Evolutionary conservation across 2,113 vertebrate genomes (phyloP), one percentile per base, ranked within the genome.

Genomic region (Corythornis madagascariensis): DNA sequence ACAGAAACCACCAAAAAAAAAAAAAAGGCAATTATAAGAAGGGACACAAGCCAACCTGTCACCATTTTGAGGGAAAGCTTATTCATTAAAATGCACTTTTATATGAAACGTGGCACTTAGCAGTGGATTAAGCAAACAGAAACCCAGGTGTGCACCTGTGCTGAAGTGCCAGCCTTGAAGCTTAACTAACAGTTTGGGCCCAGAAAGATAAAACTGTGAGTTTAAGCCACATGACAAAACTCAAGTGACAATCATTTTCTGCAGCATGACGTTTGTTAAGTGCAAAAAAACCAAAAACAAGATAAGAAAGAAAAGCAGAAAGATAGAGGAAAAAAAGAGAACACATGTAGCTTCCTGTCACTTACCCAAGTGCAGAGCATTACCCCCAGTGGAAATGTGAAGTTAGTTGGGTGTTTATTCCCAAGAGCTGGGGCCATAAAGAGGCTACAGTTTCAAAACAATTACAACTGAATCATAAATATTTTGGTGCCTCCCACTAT

Each of bases 41-140:
- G 60, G 10, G n/a, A 65, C 48, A 83, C 16, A 52, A 33, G 83
- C 16, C 21, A 45, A n/a, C 5, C 35, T 42, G 13, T 21, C 26
- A 60, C 7, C n/a, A 56, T 48, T 65, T 11, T 61, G n/a, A 79
- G 13, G 31, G 33, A 77, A 86, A 72, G 48, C 8, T 3, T 29
- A 60, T 13, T 55, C 1, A 2, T 24, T 45, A 53, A 7, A 63
- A 71, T 8, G 64, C 31, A 72, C 11, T 31, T 56, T 63, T 19
- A 38, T 6, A 56, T 1, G 13, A 60, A 73, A 11, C 3, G 3
- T 0, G 0, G 38, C 38, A 38, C 38, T 38, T 38, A 38, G 35
- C 35, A 35, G 38, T 38, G 15, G 9, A 26, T 17, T 61, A 64
- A 70, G 5, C 76, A 76, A 77, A 53, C 6, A 24, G 18, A 45